Evolutionary conservation across 2,888 invertebrate species (phyloP), one percentile per base, ranked within the genome.

Genomic region (Nephrotoma guestfalica): DNA sequence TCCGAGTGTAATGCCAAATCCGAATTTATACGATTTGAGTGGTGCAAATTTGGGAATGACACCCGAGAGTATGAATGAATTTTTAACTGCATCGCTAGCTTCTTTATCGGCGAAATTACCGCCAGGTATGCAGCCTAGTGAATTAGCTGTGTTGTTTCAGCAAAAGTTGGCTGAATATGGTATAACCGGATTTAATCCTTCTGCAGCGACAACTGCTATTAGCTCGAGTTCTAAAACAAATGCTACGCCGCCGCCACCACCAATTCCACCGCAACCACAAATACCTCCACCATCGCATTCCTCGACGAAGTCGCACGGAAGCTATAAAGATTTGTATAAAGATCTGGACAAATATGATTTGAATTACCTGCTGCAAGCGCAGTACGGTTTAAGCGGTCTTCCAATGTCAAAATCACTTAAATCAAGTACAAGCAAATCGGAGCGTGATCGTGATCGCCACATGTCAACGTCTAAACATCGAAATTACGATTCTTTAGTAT

Each of bases 61-160:
- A 0, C 83, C 88, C 13, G 51, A 86, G n/a, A 57, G 51, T 86
- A 86, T 88, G 85, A 90, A 90, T 87, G 91, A 92, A 88, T 88
- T 92, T 85, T 91, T 91, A 90, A 90, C 91, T 0, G 91, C 91
- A 9, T 91, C 90, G 51, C 88, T 91, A 87, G 91, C 91, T 0
- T 91, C 91, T 40, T 87, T 91, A 47, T 91, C 91, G 2, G 91
- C 91, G 0, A 91, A 91, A 87, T 87, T 91, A 85, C 90, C 91
- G 0, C 90, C 91, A 2, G 91, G 91, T 84, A 91, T 92, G 87
- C 88, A 91, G 4, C 90, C 91, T 86, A 90, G 89, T 4, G 91
- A 92, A 87, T 88, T 91, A 87, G 90, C 91, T 0, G 88, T 90
- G 0, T 88, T 91, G 2, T 90, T 91, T 15, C 90, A 91, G 51